Evolutionary conservation across 2,113 vertebrate genomes (phyloP), one percentile per base, ranked within the genome.

Genomic region (Scomber scombrus): DNA sequence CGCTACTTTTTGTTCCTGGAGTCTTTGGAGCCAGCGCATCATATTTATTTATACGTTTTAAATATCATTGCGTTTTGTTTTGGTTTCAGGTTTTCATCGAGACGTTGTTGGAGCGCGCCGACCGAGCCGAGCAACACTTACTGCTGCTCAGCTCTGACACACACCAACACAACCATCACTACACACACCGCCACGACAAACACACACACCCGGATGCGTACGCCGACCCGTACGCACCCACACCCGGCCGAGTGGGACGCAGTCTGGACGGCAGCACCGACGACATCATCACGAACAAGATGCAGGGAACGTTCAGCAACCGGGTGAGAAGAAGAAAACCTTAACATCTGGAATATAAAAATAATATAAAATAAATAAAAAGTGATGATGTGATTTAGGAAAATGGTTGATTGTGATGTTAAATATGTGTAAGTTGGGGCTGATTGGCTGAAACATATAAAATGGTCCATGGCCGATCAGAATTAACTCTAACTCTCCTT

Each of bases 41-140:
- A n/a, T n/a, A 31, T 31, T 31, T 31, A 31, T 31, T 31, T 31
- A 26, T 26, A 26, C 23, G 3, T 52, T 52, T 52, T 52, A 1
- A 52, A 52, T 52, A 15, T 16, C 50, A 15, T 52, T 6, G 15
- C 9, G 15, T 49, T 0, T 63, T 54, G 0, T 16, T n/a, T 51
- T 34, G 11, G 3, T 7, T 18, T 0, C 76, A 92, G 93, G 94
- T 94, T 45, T 99, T 99, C 88, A 99, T 99, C 0, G 98, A 99
- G 95, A 95, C 97, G 80, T 91, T 99, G 82, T 88, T 99, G 90
- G 97, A 97, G 21, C 93, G 98, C 2, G 98, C 97, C 0, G 98
- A 98, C 83, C 93, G 94, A 0, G 98, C 98, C 0, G 98, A 99
- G 87, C 93, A 96, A 43, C 97, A 96, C 88, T 88, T 98, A 0